phyloP scores from a whole-genome alignment of 1,140 invertebrate species.

The Alviniconcha marisindica region DNA sequence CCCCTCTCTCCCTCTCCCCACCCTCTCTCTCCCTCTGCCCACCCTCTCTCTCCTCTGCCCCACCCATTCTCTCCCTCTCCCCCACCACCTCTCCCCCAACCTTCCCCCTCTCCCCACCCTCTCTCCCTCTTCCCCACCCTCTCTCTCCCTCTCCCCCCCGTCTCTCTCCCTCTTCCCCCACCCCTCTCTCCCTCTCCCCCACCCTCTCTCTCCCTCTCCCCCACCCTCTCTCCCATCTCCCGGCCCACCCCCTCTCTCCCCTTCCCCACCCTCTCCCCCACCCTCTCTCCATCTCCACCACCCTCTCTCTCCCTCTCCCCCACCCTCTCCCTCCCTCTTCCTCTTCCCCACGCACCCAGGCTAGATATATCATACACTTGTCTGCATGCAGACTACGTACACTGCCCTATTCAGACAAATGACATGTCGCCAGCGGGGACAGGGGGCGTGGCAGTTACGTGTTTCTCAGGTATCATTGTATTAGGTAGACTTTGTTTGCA shows the following conservation, averaged over 20 bases:
- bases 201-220: background rate
- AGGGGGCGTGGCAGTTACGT: no score
- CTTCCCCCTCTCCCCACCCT: background rate
- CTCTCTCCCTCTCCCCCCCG: background rate
- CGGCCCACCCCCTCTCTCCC: background rate
- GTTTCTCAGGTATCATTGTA: no score
- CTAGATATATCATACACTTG: no score
- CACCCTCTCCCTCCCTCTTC: no score
- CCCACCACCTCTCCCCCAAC: background rate
- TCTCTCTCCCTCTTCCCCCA: no score
- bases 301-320: background rate
- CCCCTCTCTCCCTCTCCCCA: background rate
- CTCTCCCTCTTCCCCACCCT: background rate
- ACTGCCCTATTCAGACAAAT: no score
- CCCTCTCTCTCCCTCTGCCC: background rate
- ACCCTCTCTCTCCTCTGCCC: background rate
- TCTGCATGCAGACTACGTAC: no score
- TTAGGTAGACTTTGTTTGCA: no score
- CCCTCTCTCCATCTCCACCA: background rate
- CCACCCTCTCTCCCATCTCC: background rate
- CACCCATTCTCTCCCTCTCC: background rate
- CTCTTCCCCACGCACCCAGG: no score
- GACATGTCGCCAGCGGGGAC: no score
- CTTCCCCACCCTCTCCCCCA: background rate
- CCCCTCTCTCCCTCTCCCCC: background rate